phyloP scores from a whole-genome alignment of 2,797 vertebrate genomes.

The Pelochelys cantorii region DNA sequence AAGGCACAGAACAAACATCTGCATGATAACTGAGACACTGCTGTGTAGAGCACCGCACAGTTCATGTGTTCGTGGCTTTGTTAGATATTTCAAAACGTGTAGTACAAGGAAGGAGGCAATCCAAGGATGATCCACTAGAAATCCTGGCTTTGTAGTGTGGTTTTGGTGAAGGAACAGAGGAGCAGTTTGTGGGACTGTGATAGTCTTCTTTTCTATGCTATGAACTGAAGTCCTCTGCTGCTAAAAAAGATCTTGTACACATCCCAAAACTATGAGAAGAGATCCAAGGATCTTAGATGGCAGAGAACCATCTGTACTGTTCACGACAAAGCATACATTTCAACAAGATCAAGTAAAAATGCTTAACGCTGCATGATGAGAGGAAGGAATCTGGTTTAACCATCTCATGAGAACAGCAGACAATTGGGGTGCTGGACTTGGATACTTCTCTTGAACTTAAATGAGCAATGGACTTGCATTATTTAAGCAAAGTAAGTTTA shows the following conservation, averaged over 20 bases:
- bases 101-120: neutral
- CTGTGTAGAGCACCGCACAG: neutral
- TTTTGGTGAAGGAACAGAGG: neutral
- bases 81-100: neutral
- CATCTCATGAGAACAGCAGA: neutral
- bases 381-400: neutral
- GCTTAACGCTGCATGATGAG: neutral
- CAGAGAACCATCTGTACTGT: neutral
- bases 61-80: neutral
- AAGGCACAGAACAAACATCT: fast-evolving
- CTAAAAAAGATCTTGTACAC: neutral
- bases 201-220: neutral
- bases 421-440: neutral
- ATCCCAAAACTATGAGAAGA: neutral
- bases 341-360: neutral
- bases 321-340: neutral
- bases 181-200: neutral
- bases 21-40: fast-evolving
- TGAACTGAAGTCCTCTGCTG: neutral
- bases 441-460: neutral
- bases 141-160: neutral
- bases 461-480: neutral
- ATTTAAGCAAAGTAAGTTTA: neutral
- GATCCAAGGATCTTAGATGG: neutral
- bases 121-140: neutral